These are phyloP conservation scores for Drosophila rellima DNA, from an alignment of 2,888 invertebrate species.

Conservation along the genomic window DNA sequence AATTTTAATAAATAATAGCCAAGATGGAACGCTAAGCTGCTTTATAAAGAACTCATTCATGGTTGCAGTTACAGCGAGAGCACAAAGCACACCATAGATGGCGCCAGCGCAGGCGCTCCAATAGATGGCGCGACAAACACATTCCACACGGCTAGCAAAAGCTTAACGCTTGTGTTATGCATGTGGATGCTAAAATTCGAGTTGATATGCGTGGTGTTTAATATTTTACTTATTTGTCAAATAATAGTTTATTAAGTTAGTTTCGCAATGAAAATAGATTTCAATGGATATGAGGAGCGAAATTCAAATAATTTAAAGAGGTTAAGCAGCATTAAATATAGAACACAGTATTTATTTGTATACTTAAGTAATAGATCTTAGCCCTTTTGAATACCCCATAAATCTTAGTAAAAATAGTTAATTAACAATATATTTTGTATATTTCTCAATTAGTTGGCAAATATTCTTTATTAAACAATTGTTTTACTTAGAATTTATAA, in stretches of 20 bases:
- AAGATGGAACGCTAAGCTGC: conserved; percentile 29
- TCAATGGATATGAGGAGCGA: neutral
- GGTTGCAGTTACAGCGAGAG: neutral
- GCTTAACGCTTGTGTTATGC: conserved; percentile 33
- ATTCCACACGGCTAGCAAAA: conserved; percentile 60
- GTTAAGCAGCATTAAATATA: no score
- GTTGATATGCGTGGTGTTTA: neutral
- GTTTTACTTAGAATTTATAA: no score
- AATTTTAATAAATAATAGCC: conserved; percentile 43
- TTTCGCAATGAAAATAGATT: neutral
- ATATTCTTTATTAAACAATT: no score
- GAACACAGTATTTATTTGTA: neutral
- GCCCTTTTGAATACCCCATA: neutral
- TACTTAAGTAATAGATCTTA: neutral
- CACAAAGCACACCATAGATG: conserved; percentile 56
- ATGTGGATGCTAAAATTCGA: conserved; percentile 33
- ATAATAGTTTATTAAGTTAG: neutral
- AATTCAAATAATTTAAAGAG: neutral
- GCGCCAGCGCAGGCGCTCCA: conserved; percentile 36
- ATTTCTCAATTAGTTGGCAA: no score
- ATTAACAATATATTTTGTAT: neutral
- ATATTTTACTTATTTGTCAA: neutral
- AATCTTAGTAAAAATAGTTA: neutral
- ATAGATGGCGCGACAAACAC: conserved; percentile 58
- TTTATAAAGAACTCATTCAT: conserved; percentile 4